Base-by-base conservation (phyloP, 2,113 vertebrate genomes). In the Xiphias gladius region DNA sequence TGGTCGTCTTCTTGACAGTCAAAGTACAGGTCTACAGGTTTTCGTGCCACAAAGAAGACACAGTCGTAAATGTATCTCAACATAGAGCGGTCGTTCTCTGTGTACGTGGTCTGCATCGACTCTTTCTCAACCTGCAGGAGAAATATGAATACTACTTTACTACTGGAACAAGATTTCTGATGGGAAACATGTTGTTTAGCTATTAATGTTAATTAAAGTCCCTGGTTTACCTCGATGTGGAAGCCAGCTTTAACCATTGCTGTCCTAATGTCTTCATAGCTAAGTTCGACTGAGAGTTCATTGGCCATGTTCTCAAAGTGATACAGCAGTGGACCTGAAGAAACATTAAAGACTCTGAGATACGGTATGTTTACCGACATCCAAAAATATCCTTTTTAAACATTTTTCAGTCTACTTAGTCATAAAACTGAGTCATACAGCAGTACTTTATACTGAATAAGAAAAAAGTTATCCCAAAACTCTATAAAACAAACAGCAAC, bases 251-350 rank as follows among this genome's bases (percentile, higher is more conserved):
- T 96, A 57, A 98, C 83, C 81, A 99, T 97, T 28, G 97, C 97
- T 48, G 94, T 94, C 93, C 96, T 97, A 80, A 99, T 96, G 92
- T 99, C 98, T 88, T 99, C 98, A 0, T 98, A 99, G 92, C 97
- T 99, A 77, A 99, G 95, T 94, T 99, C 98, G 89, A 99, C 96
- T 66, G 98, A 99, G 84, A 99, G 96, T 91, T 99, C 98, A 86
- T 98, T 98, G 90, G 97, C 98, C 95, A 99, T 94, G 90, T 99
- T 99, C 95, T 99, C 98, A 93, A 98, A 99, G 89, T 99, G 98
- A 91, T 99, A 99, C 58, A 99, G 93, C 41, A 99, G 95, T 55
- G 98, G 98, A 85, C 98, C 98, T 99, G 81, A 16, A 83, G 80
- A 61, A 90, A 69, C 66, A 66, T 17, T 57, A 1, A 57, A 65